These are phyloP conservation scores for Cordilura impudica DNA, from an alignment of 2,888 invertebrate genomes.

Conservation along the genomic window DNA sequence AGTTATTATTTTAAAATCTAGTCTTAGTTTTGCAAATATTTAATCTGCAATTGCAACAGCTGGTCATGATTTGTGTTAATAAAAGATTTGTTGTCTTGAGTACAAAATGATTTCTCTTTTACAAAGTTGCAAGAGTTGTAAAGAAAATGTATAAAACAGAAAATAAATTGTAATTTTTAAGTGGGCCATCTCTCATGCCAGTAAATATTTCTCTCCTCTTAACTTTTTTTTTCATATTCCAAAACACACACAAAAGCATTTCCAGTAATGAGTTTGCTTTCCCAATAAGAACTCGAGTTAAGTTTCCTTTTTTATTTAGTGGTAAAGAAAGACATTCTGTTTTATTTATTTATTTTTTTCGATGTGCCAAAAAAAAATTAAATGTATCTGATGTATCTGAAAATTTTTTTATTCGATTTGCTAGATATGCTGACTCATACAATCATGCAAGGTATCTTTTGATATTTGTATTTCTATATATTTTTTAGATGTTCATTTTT, in stretches of 20 bases:
- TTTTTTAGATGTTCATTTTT: background rate
- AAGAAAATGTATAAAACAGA: background rate
- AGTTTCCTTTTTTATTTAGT: constrained; percentile 6
- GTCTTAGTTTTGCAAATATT: constrained; percentile 23
- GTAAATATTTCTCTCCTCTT: background rate
- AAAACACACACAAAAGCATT: background rate
- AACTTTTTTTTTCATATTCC: background rate
- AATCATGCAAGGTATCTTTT: background rate
- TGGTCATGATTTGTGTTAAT: constrained; percentile 52
- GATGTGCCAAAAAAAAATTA: constrained; percentile 12
- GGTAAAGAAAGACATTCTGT: constrained; percentile 14
- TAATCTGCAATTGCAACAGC: constrained; percentile 33
- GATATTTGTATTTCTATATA: background rate
- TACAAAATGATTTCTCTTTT: constrained; percentile 33
- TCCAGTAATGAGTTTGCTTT: constrained; percentile 40
- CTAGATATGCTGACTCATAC: constrained; percentile 8
- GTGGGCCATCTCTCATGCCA: constrained; percentile 10
- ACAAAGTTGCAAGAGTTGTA: constrained; percentile 19
- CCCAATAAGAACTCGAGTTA: constrained; percentile 22
- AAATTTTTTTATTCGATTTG: constrained; percentile 20
- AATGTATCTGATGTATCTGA: constrained; percentile 25
- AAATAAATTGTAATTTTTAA: background rate
- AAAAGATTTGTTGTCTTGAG: constrained; percentile 45
- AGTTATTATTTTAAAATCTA: constrained; percentile 51
- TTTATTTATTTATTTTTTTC: constrained; percentile 43